Percentiles rank a stretch among this genome's conserved stretches.
These are phyloP conservation scores for Lycocorax pyrrhopterus DNA, from an alignment of 2,113 vertebrate species.

Conservation along the genomic window DNA sequence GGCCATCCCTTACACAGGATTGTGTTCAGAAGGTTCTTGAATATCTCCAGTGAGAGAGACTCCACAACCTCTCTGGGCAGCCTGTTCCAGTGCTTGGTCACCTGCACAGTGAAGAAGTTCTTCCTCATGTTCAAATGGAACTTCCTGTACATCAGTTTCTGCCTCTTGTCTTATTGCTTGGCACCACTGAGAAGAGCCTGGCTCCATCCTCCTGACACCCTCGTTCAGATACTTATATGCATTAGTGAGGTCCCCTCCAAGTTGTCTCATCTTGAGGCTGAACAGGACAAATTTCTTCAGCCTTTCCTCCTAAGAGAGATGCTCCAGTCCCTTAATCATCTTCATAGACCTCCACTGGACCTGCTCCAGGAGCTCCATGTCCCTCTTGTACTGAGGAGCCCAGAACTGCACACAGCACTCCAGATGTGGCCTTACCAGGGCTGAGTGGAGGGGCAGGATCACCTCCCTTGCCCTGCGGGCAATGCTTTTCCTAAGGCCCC, in stretches of 20 bases:
- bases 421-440: fast-evolving
- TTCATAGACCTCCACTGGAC: background rate
- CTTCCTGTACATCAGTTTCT: background rate
- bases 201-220: background rate
- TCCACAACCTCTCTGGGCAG: background rate
- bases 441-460: background rate
- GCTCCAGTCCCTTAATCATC: background rate
- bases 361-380: background rate
- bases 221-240: background rate
- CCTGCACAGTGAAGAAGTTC: background rate
- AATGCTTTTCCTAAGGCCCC: background rate
- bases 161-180: background rate
- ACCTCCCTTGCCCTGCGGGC: background rate
- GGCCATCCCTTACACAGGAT: background rate
- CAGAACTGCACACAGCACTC: background rate
- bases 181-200: background rate
- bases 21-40: fast-evolving
- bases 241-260: background rate
- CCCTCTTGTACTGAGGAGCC: background rate
- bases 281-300: background rate
- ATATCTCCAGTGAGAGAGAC: background rate
- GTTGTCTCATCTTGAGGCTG: background rate
- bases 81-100: background rate
- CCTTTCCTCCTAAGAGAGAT: background rate
- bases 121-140: background rate